Evolutionary conservation across 2,888 invertebrate species (phyloP).

Genomic region (Thymelicus acteon): DNA sequence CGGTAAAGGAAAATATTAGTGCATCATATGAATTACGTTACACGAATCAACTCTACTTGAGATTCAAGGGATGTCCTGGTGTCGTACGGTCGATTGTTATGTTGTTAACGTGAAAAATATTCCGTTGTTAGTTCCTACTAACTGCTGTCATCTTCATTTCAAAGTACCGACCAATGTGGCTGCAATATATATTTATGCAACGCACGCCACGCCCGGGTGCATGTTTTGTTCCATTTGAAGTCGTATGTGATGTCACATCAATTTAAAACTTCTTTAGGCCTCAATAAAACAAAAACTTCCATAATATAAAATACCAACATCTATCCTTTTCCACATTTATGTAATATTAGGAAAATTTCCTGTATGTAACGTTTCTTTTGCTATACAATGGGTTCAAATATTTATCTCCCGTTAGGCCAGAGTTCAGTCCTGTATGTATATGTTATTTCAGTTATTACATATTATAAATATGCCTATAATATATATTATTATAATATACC

Average conservation of each 20-base stretch:
- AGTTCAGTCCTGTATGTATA: no score
- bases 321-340: no score
- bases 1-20: neutral
- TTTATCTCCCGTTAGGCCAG: no score
- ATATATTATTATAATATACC: no score
- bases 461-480: no score
- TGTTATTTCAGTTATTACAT: no score
- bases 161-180: constrained; percentile 14
- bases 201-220: constrained; percentile 45
- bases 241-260: constrained; percentile 57
- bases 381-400: no score
- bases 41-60: neutral
- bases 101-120: constrained; percentile 4
- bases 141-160: constrained; percentile 16
- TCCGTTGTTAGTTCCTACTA: constrained; percentile 5
- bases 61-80: neutral
- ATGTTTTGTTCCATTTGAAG: constrained; percentile 55
- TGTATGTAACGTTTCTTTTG: no score
- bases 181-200: constrained; percentile 59
- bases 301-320: no score
- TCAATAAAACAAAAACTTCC: no score
- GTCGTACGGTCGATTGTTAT: neutral
- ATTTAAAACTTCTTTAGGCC: neutral
- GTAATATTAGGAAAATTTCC: no score
- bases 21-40: no score